A percentile compares a stretch with the other conserved stretches of the same genome.
Evolutionary conservation across 2,113 vertebrate species (phyloP).

Genomic region (Menidia beryllina): DNA sequence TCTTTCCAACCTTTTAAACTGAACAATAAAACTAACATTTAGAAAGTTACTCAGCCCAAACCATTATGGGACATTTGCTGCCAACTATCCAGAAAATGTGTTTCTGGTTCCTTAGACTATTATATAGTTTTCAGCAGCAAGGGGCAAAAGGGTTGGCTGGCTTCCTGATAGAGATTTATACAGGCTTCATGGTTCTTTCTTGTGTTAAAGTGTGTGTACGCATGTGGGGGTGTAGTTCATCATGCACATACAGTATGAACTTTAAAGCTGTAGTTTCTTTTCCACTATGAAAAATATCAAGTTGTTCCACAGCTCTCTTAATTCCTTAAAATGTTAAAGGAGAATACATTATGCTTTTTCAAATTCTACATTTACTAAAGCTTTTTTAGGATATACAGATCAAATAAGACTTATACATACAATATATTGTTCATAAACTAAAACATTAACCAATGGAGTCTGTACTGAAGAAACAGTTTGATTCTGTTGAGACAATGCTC

Average conservation of each 20-base stretch:
- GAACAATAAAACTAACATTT: slow-evolving; percentile 76
- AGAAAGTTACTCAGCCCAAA: slow-evolving; percentile 72
- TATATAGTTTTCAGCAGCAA: slow-evolving; percentile 77
- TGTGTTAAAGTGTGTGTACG: slow-evolving; percentile 38
- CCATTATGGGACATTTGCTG: slow-evolving; percentile 81
- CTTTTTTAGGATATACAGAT: no score
- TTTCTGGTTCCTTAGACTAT: slow-evolving; percentile 77
- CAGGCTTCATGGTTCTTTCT: slow-evolving; percentile 62
- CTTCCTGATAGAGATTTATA: slow-evolving; percentile 82
- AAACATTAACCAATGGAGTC: no score
- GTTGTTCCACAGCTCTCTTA: slow-evolving; percentile 29
- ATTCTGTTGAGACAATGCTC: no score
- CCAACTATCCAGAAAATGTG: slow-evolving; percentile 83
- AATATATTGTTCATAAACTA: no score
- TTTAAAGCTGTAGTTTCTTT: slow-evolving; percentile 55
- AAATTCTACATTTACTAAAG: no score
- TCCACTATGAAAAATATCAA: slow-evolving; percentile 33
- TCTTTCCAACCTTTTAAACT: slow-evolving; percentile 26
- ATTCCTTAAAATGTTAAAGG: slow-evolving; percentile 16
- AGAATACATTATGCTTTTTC: slow-evolving; percentile 6
- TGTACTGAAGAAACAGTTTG: no score
- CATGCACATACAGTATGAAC: slow-evolving; percentile 26
- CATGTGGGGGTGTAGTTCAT: slow-evolving; percentile 42
- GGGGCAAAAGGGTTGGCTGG: slow-evolving; percentile 70
- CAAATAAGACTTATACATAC: no score